Evolutionary conservation across 2,888 invertebrate species (phyloP), one percentile per base, ranked within the genome.

Genomic region (Diarsia dahlii): DNA sequence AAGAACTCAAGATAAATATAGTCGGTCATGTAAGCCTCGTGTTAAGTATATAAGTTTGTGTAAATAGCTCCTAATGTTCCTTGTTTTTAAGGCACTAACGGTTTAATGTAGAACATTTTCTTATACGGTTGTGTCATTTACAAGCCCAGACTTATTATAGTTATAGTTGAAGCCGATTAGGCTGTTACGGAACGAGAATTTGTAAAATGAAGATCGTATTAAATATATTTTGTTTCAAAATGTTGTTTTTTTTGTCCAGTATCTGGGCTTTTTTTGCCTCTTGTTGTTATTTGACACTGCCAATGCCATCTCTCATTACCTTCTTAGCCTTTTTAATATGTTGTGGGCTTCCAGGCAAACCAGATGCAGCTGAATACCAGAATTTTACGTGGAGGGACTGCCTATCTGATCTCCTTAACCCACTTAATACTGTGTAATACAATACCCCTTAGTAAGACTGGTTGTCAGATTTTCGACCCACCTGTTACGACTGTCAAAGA

Each of bases 221-320:
- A 94, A 95, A 95, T 95, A 95, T 95, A 95, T 95, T 95, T 95
- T 95, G 95, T 95, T 95, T 95, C 95, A 94, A 85, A 84, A 70
- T 71, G 15, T 80, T 74, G 86, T 76, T 79, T n/a, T 82, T 69
- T 39, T 45, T 52, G 10, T 23, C 23, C 10, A 15, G 9, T 39
- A 10, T 45, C 39, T 8, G n/a, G 13, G 13, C 20, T 23, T 23
- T 28, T 1, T 23, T 45, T 23, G 23, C 15, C 20, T 69, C 10
- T 18, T 39, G 3, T n/a, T 54, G 6, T 15, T 56, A 8, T 58
- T 15, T 12, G 12, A 39, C 8, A 23, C 6, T 15, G 0, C 23
- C 50, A 50, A 52, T 52, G 9, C 20, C 9, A 52, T 20, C 20
- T 20, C 2, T 39, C 39, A 39, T 39, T 3, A 39, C 6, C 39